A percentile compares a stretch with the other conserved stretches of the same genome.
These are phyloP conservation scores for Nephrotoma flavescens DNA, from an alignment of 2,888 invertebrate species.

Conservation along the genomic window DNA sequence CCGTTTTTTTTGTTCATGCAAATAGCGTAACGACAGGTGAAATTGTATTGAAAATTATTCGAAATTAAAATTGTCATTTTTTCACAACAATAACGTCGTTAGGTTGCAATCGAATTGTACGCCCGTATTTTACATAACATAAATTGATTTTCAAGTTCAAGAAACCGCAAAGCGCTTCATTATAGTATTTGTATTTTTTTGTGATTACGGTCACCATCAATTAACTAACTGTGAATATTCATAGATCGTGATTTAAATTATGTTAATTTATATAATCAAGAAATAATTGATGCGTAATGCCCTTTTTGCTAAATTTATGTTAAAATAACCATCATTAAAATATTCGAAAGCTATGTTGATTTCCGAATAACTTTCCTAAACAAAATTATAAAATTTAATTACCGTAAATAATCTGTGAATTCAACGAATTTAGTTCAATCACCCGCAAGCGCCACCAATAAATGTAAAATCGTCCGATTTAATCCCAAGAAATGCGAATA, in stretches of 20 bases:
- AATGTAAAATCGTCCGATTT: background rate
- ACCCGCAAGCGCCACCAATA: background rate
- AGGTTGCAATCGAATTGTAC: too few relatives aligned
- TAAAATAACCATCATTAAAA: background rate
- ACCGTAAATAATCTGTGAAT: background rate
- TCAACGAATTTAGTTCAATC: background rate
- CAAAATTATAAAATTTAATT: background rate
- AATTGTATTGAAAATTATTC: too few relatives aligned
- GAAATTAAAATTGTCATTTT: too few relatives aligned
- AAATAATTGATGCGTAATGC: background rate
- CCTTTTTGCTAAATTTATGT: background rate
- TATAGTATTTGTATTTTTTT: too few relatives aligned
- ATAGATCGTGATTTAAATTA: background rate
- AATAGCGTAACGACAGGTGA: too few relatives aligned
- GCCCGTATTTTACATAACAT: too few relatives aligned
- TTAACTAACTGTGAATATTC: too few relatives aligned
- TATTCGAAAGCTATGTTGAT: background rate
- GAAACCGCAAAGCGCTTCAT: too few relatives aligned
- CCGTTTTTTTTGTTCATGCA: too few relatives aligned
- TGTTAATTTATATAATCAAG: background rate
- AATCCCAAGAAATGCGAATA: background rate
- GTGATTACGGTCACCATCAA: too few relatives aligned
- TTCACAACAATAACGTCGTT: too few relatives aligned
- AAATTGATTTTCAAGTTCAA: too few relatives aligned
- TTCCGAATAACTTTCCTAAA: background rate